Evolutionary conservation across 92 coral and sea anemone species (phyloP).

Genomic region (Micromussa lordhowensis): DNA sequence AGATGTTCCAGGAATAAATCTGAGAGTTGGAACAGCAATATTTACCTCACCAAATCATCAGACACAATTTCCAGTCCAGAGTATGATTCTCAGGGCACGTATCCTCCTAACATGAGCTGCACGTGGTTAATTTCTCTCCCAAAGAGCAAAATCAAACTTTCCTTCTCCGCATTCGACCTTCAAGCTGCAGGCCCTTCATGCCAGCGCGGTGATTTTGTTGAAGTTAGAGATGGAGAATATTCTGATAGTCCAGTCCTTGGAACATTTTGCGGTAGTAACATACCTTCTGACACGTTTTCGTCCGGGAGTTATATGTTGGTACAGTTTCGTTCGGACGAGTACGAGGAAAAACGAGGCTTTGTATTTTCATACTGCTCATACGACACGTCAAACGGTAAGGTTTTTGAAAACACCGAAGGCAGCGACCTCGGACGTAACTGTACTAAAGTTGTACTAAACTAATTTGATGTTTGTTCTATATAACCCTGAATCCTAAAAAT

Average conservation of each 20-base stretch:
- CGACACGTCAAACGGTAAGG: conserved; percentile 1
- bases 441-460: too few relatives aligned
- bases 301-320: conserved; percentile 38
- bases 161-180: conserved; percentile 67
- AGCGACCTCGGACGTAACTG: too few relatives aligned
- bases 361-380: conserved; percentile 9
- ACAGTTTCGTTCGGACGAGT: conserved; percentile 47
- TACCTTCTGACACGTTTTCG: conserved; percentile 22
- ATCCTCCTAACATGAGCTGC: conserved; percentile 72
- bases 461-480: too few relatives aligned
- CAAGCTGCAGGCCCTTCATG: conserved; percentile 47
- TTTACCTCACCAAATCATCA: conserved; percentile 56
- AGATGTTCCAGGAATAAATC: conserved; percentile 63
- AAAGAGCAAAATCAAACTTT: conserved; percentile 49
- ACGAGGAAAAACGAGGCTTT: conserved; percentile 50
- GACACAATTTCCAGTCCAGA: conserved; percentile 73
- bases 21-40: conserved; percentile 38
- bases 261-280: conserved; percentile 46
- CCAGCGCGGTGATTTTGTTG: conserved; percentile 41
- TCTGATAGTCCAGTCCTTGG: conserved; percentile 48
- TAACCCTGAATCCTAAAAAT: too few relatives aligned
- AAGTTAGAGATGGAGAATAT: conserved; percentile 42
- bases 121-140: conserved; percentile 67
- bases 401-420: neutral
- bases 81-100: conserved; percentile 43